Evolutionary conservation across 2,888 invertebrate species (phyloP).

Genomic region (Ophion ventricosus): DNA sequence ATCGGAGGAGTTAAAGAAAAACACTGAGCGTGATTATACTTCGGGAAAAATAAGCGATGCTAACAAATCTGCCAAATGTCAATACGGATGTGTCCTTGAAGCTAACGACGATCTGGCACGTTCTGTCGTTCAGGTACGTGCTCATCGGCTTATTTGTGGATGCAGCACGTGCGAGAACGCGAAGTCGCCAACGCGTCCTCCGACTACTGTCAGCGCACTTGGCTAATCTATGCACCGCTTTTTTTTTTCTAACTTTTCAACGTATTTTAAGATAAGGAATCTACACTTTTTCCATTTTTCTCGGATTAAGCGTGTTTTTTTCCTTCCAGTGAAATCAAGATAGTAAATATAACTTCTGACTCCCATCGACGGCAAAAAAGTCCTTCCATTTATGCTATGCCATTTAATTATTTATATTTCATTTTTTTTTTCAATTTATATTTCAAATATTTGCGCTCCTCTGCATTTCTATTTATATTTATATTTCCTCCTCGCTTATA

Average conservation of each 20-base stretch:
- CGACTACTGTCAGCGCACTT: slow-evolving; percentile 28
- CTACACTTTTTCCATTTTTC: neutral
- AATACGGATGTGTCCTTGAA: slow-evolving; percentile 79
- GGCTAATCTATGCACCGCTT: slow-evolving; percentile 21
- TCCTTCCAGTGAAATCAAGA: neutral
- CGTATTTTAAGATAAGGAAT: neutral
- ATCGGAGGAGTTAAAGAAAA: slow-evolving; percentile 15
- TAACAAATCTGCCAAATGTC: slow-evolving; percentile 71
- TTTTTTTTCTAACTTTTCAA: neutral
- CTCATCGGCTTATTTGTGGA: slow-evolving; percentile 63
- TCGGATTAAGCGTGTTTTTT: neutral
- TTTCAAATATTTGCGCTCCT: neutral
- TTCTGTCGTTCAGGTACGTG: slow-evolving; percentile 74
- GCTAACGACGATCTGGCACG: slow-evolving; percentile 74
- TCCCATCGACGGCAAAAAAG: neutral
- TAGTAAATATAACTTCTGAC: neutral
- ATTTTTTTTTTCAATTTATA: too few species aligned
- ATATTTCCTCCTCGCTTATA: too few species aligned
- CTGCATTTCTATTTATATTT: too few species aligned
- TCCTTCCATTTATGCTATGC: neutral
- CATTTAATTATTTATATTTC: neutral
- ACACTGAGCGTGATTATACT: slow-evolving; percentile 10
- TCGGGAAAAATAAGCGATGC: slow-evolving; percentile 71
- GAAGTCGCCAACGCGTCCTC: slow-evolving; percentile 50
- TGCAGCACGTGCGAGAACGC: slow-evolving; percentile 69